phyloP scores from a whole-genome alignment of 2,888 invertebrate genomes.

The Oegoconia quadripuncta region DNA sequence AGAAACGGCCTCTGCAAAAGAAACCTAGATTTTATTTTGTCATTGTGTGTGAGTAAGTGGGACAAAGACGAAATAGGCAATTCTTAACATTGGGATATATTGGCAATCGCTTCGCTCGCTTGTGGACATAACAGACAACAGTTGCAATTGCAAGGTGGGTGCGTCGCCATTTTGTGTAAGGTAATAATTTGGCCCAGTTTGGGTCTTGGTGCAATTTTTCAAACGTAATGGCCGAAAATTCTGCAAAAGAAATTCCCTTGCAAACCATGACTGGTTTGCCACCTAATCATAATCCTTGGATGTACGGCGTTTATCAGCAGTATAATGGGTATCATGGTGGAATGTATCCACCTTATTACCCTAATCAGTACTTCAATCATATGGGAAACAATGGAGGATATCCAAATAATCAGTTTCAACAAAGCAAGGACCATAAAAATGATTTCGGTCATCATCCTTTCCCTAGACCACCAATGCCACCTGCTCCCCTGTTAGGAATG shows the following conservation, averaged over 20 bases:
- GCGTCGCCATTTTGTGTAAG: slow-evolving; percentile 47
- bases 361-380: slow-evolving; percentile 69
- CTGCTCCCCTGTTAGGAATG: slow-evolving; percentile 62
- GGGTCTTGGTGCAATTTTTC: background rate
- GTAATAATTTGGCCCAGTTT: slow-evolving; percentile 15
- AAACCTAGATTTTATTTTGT: no score
- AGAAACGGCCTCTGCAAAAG: no score
- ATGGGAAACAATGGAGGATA: slow-evolving; percentile 50
- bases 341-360: slow-evolving; percentile 70
- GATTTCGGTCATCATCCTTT: slow-evolving; percentile 50
- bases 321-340: slow-evolving; percentile 62
- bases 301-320: slow-evolving; percentile 61
- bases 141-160: background rate
- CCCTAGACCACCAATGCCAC: slow-evolving; percentile 55
- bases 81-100: no score
- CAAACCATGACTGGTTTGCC: slow-evolving; percentile 69
- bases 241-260: slow-evolving; percentile 64
- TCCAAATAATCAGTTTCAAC: slow-evolving; percentile 52
- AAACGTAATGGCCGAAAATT: slow-evolving; percentile 56
- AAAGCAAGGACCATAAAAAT: slow-evolving; percentile 45
- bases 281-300: slow-evolving; percentile 64
- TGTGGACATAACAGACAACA: no score
- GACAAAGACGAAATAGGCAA: no score
- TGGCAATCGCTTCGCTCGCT: no score
- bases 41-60: no score